Conservation (phyloP, 2,888 invertebrate genomes). For the Dilophus febrilis region DNA sequence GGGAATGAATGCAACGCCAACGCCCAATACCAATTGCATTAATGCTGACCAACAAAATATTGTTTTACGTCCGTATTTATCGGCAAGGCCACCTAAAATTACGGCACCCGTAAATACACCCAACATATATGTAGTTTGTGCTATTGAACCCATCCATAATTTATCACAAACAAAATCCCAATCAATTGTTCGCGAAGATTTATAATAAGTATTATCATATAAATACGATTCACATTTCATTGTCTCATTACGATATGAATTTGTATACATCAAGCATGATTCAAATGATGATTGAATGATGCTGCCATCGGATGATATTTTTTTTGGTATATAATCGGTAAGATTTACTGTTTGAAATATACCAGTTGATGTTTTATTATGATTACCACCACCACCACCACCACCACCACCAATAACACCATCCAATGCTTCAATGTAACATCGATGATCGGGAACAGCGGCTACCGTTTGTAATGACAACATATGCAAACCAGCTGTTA, state of each 20-base stretch:
- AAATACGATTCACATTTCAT: slow-evolving; percentile 41
- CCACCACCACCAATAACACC: slow-evolving; percentile 26
- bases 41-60: slow-evolving; percentile 62
- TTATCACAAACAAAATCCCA: slow-evolving; percentile 67
- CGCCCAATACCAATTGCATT: slow-evolving; percentile 49
- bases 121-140: slow-evolving; percentile 65
- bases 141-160: slow-evolving; percentile 65
- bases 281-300: too few species aligned
- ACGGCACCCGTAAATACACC: slow-evolving; percentile 69
- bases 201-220: slow-evolving; percentile 54
- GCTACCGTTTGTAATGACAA: slow-evolving; percentile 63
- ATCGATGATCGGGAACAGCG: slow-evolving; percentile 55
- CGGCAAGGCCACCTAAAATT: slow-evolving; percentile 58
- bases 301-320: slow-evolving; percentile 36
- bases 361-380: slow-evolving; percentile 27
- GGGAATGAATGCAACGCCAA: slow-evolving; percentile 59
- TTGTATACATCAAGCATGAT: slow-evolving; percentile 39
- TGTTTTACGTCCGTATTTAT: slow-evolving; percentile 62
- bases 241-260: slow-evolving; percentile 24
- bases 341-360: slow-evolving; percentile 39
- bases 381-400: slow-evolving; percentile 42
- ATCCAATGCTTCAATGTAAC: slow-evolving; percentile 29
- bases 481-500: slow-evolving; percentile 72
- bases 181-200: slow-evolving; percentile 58
- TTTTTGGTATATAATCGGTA: slow-evolving; percentile 37